Percentiles rank a stretch among this genome's conserved stretches.
phyloP scores from a whole-genome alignment of 2,113 vertebrate genomes.

The Rhizomys pruinosus region DNA sequence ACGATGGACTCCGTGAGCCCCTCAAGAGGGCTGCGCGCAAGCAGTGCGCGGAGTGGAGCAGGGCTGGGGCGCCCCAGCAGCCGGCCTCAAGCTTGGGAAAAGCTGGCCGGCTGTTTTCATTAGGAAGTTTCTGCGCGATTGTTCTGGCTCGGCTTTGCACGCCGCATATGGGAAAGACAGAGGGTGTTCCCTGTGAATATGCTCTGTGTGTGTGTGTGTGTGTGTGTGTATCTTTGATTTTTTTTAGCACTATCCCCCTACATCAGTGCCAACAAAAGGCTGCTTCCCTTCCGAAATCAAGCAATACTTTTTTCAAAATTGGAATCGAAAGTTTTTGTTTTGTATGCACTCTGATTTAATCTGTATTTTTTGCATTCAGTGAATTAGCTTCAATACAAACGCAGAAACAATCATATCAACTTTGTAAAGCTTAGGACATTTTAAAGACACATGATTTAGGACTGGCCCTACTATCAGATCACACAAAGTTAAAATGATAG shows the following conservation, averaged over 20 bases:
- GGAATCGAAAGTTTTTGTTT: background rate
- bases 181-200: constrained; percentile 61
- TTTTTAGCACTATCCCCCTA: constrained; percentile 34
- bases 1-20: background rate
- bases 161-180: constrained; percentile 40
- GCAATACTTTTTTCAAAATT: background rate
- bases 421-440: constrained; percentile 25
- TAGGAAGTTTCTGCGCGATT: constrained; percentile 71
- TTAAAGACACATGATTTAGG: background rate
- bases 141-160: constrained; percentile 62
- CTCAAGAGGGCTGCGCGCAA: background rate
- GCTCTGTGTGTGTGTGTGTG: background rate
- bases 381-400: constrained; percentile 26
- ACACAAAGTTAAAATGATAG: constrained; percentile 17
- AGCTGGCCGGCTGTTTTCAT: constrained; percentile 58
- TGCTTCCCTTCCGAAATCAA: constrained; percentile 58
- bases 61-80: background rate
- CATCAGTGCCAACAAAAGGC: constrained; percentile 52
- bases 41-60: background rate
- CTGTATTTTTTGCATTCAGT: background rate
- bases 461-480: background rate
- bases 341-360: background rate
- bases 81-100: constrained; percentile 6
- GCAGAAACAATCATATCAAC: background rate
- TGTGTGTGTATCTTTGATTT: constrained; percentile 22